Base-by-base conservation (phyloP, 2,888 invertebrate species). In the Chelonus formosanus region DNA sequence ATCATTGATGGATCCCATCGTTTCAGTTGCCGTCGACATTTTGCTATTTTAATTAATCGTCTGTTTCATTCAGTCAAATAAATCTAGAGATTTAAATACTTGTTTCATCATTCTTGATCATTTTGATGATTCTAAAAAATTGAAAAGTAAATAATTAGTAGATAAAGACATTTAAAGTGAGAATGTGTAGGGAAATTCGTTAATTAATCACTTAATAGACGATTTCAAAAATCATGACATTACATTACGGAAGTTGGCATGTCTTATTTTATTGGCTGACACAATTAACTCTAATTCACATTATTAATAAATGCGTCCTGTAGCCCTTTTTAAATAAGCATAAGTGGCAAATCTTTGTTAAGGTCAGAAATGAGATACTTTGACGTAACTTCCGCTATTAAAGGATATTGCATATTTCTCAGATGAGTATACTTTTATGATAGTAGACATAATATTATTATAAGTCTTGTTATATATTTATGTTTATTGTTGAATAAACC, bases 11-110 rank as follows among this genome's bases (percentile, higher is more conserved):
- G 74, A 66, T 55, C 74, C 75, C 74, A 77, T 77, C 40, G 73
- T 77, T 53, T 78, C 78, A 31, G 78, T 77, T 44, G 76, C 75
- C 63, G 74, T 76, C 69, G 74, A 70, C 67, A 78, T 74, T 71
- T 54, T 56, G 32, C 65, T 62, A 44, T 55, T 52, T 56, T 53
- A 20, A 48, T 34, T 44, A 44, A 10, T 43, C 36, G 10, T 55
- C 10, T 10, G 32, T 47, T 4, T 45, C 45, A 62, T 44, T 20
- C 4, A 45, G 40, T 34, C 43, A 6, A 35, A 48, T 44, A 48
- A 62, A 36, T 10, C 48, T 36, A 3, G 20, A 61, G 20, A 61
- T 47, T 35, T 50, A 34, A 44, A 44, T 36, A 56, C 43, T 59
- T 69, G 7, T 60, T 45, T 8, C 50, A 5, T 47, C 45, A 10